Percentiles rank a stretch among this genome's conserved stretches.
These are phyloP conservation scores for Xenopus borealis DNA, from an alignment of 2,113 vertebrate genomes.

Conservation along the genomic window DNA sequence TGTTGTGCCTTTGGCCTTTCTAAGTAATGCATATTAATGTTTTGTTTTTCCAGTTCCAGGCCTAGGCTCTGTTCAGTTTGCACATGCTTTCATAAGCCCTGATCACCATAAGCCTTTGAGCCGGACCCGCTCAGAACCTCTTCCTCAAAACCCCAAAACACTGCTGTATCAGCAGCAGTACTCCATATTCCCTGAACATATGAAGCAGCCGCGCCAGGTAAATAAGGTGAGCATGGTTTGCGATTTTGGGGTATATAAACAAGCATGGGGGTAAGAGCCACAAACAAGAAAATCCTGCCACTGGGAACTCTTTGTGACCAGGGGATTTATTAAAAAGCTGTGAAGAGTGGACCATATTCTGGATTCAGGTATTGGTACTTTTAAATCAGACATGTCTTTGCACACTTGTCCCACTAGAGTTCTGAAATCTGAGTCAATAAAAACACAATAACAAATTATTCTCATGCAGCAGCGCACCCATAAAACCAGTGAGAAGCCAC, in stretches of 20 bases:
- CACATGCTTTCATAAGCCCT: conserved; percentile 61
- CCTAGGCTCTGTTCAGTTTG: conserved; percentile 71
- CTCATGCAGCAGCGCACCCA: conserved; percentile 66
- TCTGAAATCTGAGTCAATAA: too few species aligned
- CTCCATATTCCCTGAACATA: conserved; percentile 67
- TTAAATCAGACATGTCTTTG: too few species aligned
- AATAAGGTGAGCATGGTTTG: conserved; percentile 62
- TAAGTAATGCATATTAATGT: too few species aligned
- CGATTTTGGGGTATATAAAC: background rate
- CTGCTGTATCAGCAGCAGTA: conserved; percentile 66
- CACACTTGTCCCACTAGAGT: too few species aligned
- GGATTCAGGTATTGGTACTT: too few species aligned
- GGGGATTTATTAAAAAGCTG: too few species aligned
- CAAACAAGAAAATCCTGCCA: too few species aligned
- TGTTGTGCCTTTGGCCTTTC: too few species aligned
- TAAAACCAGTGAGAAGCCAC: conserved; percentile 86
- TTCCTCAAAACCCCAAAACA: conserved; percentile 75
- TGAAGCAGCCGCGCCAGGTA: conserved; percentile 71
- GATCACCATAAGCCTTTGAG: conserved; percentile 81
- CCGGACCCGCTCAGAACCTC: conserved; percentile 87
- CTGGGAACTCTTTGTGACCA: too few species aligned
- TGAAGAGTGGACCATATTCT: too few species aligned
- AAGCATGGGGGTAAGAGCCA: background rate
- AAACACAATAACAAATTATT: background rate
- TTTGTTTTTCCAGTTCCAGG: conserved; percentile 64